phyloP scores from a whole-genome alignment of 2,888 invertebrate genomes.

The Limnephilus lunatus region DNA sequence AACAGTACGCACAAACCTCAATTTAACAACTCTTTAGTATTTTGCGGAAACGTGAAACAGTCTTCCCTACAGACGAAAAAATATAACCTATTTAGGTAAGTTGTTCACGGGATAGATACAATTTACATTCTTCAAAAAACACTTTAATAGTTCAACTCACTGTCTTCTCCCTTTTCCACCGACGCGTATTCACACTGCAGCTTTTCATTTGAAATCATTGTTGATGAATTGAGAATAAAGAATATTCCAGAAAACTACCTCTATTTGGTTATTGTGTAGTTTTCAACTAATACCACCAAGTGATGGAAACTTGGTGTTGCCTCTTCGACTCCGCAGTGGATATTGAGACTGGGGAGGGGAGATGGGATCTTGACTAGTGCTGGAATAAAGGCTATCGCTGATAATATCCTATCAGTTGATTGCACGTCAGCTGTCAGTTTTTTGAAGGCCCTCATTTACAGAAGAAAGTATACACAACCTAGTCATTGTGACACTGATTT shows the following conservation, averaged over 20 bases:
- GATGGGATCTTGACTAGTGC: background rate
- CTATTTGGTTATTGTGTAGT: background rate
- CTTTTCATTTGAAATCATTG: conserved; percentile 23
- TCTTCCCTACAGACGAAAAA: too few species aligned
- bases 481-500: background rate
- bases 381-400: background rate
- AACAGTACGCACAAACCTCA: too few species aligned
- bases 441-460: background rate
- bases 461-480: background rate
- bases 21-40: too few species aligned
- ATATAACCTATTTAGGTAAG: background rate
- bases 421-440: background rate
- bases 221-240: background rate
- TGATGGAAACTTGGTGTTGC: background rate
- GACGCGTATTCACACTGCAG: conserved; percentile 24
- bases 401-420: background rate
- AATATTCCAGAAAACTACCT: background rate
- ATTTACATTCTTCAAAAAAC: background rate
- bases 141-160: background rate
- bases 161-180: conserved; percentile 30
- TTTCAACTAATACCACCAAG: background rate
- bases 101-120: background rate
- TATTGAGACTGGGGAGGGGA: background rate
- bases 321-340: background rate
- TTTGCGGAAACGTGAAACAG: too few species aligned